phyloP scores from a whole-genome alignment of 2,113 vertebrate species.

The Gallinago paraguaiae region DNA sequence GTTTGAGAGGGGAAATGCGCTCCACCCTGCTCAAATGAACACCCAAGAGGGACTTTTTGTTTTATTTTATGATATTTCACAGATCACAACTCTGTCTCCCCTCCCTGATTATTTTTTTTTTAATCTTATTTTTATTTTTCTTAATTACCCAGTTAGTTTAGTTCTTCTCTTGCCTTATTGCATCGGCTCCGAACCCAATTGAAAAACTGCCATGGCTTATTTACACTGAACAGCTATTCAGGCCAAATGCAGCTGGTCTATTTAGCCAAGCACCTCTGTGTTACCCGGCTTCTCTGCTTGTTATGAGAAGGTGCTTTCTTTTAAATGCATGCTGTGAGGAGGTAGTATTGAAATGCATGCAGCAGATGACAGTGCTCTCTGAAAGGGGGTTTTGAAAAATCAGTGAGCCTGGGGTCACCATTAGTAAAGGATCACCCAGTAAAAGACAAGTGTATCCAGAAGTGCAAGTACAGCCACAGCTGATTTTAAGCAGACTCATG shows the following conservation, averaged over 20 bases:
- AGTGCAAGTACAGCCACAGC: background rate
- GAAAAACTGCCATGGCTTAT: background rate
- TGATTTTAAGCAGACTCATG: background rate
- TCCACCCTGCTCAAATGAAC: background rate
- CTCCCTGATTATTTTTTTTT: background rate
- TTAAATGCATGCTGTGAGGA: background rate
- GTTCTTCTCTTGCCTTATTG: background rate
- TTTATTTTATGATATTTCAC: background rate
- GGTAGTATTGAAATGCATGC: background rate
- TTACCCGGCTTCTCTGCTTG: background rate
- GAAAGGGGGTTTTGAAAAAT: constrained; percentile 9
- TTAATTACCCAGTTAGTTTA: background rate
- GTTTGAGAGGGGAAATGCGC: background rate
- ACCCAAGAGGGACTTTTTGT: background rate
- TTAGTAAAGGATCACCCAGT: background rate
- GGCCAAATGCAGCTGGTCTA: constrained; percentile 30
- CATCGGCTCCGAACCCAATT: background rate
- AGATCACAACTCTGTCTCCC: background rate
- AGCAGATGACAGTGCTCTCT: background rate
- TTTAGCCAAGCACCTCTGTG: constrained; percentile 19
- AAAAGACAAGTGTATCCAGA: background rate
- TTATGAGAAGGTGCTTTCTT: constrained; percentile 39
- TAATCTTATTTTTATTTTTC: too few relatives aligned
- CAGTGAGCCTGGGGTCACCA: background rate
- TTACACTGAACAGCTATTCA: constrained; percentile 6